A percentile compares a stretch with the other conserved stretches of the same genome.
Conservation (phyloP, 1,140 invertebrate genomes). For the Drosophila sp. region DNA sequence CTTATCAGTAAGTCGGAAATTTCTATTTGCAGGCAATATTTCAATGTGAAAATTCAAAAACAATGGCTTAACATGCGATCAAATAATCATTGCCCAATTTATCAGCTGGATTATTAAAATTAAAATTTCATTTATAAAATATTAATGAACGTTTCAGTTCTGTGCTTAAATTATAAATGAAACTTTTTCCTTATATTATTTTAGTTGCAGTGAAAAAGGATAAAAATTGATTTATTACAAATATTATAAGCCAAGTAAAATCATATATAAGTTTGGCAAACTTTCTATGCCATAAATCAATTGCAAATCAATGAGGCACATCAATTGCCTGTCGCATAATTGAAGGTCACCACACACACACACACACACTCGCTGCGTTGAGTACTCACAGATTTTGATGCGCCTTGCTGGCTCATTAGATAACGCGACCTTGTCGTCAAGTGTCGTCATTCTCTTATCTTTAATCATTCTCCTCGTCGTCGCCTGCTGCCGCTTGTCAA, state of each 20-base stretch:
- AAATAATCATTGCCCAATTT: too few species aligned
- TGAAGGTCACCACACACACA: conserved; percentile 16
- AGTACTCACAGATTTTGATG: conserved; percentile 65
- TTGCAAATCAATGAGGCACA: conserved; percentile 20
- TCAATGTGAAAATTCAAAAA: too few species aligned
- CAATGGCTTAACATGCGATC: too few species aligned
- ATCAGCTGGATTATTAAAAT: too few species aligned
- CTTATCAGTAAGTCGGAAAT: too few species aligned
- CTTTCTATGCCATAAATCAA: conserved; percentile 15
- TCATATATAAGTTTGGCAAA: not conserved
- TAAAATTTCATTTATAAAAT: too few species aligned
- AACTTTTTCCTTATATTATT: too few species aligned
- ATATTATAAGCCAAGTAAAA: too few species aligned
- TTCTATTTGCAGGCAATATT: too few species aligned
- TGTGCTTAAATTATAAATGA: not conserved
- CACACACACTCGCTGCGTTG: not conserved
- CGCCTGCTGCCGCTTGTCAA: conserved; percentile 62
- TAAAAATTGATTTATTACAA: not conserved
- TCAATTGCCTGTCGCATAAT: conserved; percentile 14
- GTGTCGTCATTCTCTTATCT: conserved; percentile 61
- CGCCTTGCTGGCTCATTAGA: conserved; percentile 55
- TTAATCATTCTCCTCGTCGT: conserved; percentile 58
- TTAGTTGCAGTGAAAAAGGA: not conserved
- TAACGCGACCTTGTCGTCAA: conserved; percentile 53
- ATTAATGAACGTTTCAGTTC: too few species aligned